Conservation (phyloP, 2,113 vertebrate species). For the Benitochromis conjunctus region DNA sequence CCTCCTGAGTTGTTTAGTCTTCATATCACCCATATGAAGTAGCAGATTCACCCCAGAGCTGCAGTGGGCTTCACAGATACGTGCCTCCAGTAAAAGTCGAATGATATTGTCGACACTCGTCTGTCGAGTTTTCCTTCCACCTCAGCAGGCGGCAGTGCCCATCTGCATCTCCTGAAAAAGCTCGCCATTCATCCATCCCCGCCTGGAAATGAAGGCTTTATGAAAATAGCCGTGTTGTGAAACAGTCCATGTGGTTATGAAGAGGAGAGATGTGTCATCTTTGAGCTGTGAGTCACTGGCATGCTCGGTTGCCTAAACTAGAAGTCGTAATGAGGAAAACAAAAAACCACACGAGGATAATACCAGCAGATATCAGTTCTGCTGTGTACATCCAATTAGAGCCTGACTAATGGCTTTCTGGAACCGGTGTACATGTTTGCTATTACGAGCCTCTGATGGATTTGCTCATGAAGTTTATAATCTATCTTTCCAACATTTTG, state of each 20-base stretch:
- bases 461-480: neutral
- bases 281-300: slow-evolving; percentile 25
- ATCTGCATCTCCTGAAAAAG: neutral
- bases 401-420: neutral
- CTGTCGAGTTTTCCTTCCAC: neutral
- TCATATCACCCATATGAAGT: neutral
- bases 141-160: neutral
- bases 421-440: neutral
- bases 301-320: neutral
- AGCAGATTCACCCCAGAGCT: neutral
- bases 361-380: neutral
- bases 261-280: slow-evolving; percentile 36
- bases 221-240: slow-evolving; percentile 16
- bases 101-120: neutral
- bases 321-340: neutral
- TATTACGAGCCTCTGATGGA: neutral
- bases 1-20: neutral
- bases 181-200: slow-evolving; percentile 5
- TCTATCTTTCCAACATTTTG: neutral
- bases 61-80: neutral
- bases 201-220: neutral
- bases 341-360: neutral
- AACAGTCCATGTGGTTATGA: slow-evolving; percentile 20
- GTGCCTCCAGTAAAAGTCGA: neutral
- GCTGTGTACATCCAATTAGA: neutral